Evolutionary conservation across 1,140 invertebrate species (phyloP).

Genomic region (Geopemphigus sp.): DNA sequence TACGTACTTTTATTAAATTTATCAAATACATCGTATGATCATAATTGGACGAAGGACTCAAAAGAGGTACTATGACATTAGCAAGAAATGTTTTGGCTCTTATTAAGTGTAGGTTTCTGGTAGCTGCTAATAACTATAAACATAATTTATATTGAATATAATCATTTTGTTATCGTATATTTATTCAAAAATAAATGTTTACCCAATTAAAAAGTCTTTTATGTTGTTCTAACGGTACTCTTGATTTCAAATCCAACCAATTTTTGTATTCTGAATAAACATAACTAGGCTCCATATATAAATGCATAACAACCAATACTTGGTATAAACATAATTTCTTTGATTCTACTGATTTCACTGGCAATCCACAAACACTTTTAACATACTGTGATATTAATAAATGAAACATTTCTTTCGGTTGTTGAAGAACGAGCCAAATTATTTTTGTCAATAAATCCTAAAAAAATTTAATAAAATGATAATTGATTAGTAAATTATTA

Average conservation of each 20-base stretch:
- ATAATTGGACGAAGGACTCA: neutral
- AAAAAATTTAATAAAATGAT: neutral
- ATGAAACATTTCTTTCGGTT: constrained; percentile 24
- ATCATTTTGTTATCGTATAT: neutral
- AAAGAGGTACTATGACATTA: neutral
- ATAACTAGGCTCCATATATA: neutral
- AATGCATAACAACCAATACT: constrained; percentile 1
- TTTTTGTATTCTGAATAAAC: neutral
- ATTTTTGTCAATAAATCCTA: constrained; percentile 5
- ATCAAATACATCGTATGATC: neutral
- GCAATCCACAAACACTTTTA: neutral
- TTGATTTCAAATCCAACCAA: neutral
- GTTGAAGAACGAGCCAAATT: constrained; percentile 23
- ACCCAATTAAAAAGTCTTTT: neutral
- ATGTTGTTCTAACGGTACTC: neutral
- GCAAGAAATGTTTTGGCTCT: neutral
- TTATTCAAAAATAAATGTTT: neutral
- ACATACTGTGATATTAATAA: constrained; percentile 19
- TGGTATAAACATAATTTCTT: neutral
- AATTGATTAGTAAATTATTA: neutral
- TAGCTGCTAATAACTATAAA: neutral
- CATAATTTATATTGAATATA: neutral
- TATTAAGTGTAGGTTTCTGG: neutral
- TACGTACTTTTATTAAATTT: neutral
- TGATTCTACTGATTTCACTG: neutral